These are phyloP conservation scores for Trichechus manatus DNA, from an alignment of 2,113 vertebrate genomes.

Conservation along the genomic window DNA sequence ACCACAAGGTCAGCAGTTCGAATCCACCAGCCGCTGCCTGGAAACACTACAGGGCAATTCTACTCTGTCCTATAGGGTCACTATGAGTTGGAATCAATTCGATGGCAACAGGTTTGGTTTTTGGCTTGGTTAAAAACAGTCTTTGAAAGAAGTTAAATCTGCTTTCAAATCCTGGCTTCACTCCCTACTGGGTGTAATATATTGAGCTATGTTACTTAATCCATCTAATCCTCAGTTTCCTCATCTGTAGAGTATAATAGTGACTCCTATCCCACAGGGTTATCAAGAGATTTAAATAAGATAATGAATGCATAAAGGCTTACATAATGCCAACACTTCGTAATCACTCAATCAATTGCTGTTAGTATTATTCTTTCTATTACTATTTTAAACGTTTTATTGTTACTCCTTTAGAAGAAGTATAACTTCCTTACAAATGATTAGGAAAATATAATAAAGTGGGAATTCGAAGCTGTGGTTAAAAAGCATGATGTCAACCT, in stretches of 20 bases:
- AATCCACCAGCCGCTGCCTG: too few species aligned
- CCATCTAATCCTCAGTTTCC: not conserved
- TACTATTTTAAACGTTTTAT: not conserved
- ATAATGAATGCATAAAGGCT: conserved; percentile 34
- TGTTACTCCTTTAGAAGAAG: conserved; percentile 12
- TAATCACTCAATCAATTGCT: conserved; percentile 14
- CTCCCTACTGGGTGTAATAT: not conserved
- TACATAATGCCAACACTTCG: not conserved
- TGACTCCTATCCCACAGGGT: not conserved
- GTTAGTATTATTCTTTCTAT: not conserved
- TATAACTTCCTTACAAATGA: conserved; percentile 17
- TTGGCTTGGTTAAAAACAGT: not conserved
- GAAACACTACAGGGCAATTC: too few species aligned
- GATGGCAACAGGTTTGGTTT: too few species aligned
- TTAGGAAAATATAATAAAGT: not conserved
- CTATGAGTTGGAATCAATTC: too few species aligned
- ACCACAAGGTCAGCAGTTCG: too few species aligned
- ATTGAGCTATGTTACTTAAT: not conserved
- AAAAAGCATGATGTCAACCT: not conserved
- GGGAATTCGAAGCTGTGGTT: not conserved
- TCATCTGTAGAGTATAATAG: conserved; percentile 4
- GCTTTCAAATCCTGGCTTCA: not conserved
- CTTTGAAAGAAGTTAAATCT: conserved; percentile 45
- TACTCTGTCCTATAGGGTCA: too few species aligned
- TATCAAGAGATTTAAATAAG: conserved; percentile 27